Evolutionary conservation across 2,797 vertebrate species (phyloP), one percentile per base, ranked within the genome.

Genomic region (Periparus ater): DNA sequence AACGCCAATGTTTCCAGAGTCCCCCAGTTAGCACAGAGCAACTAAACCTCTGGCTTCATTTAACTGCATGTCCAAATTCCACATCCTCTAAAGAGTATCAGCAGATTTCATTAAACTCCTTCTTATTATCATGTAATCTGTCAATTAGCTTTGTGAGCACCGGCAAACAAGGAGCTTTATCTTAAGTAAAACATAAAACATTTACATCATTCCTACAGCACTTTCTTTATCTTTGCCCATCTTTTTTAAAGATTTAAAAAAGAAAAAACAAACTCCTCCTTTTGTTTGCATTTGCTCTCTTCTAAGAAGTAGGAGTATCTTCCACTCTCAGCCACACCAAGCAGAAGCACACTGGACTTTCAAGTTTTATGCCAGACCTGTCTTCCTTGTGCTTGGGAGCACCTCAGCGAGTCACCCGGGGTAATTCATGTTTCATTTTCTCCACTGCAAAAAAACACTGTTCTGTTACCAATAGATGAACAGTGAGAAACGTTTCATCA

Each of bases 91-190:
- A 71, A 55, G 22, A 19, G 17, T 55, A 90, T 25, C 16, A 12
- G 71, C 81, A 82, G 44, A 91, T 92, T 79, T 73, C 48, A 91
- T 61, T 92, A 61, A 76, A 94, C 30, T 79, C 48, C 76, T 88
- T 36, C 72, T 51, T 22, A 63, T 57, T 36, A 87, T 63, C 61
- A 0, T 32, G 57, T 91, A 78, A 87, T 80, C 75, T 85, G 86
- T 53, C 88, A 47, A 67, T 65, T 85, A 82, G 61, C 81, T 91
- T 85, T 74, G 86, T 57, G 44, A n/a, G 51, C 73, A 70, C 34
- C 66, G 60, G 71, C 67, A 89, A 81, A 58, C 58, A 63, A 47
- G 61, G 29, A 86, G 71, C 32, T 94, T 91, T 76, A 86, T 51
- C 93, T 72, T 58, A 71, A 72, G 13, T 47, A 80, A 93, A 94